Evolutionary conservation across 2,113 vertebrate genomes (phyloP).

Genomic region (Lethenteron reissneri): DNA sequence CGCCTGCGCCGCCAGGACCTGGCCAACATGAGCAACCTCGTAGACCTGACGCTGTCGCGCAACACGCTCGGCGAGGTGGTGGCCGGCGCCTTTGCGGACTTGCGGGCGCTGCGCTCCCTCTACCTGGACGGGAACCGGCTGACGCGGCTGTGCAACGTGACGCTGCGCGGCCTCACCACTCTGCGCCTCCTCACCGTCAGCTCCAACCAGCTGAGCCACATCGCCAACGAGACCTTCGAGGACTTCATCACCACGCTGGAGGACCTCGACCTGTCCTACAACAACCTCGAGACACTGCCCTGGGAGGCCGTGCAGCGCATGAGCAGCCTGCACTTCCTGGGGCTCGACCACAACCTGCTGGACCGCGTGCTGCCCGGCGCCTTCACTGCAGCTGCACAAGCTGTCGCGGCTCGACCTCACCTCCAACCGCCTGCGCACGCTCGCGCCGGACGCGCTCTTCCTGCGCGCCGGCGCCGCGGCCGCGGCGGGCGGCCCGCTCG

Average conservation of each 20-base stretch:
- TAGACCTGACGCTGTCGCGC: constrained; percentile 62
- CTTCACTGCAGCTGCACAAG: constrained; percentile 51
- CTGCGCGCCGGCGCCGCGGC: constrained; percentile 32
- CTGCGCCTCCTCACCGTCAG: constrained; percentile 65
- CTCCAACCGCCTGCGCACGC: constrained; percentile 52
- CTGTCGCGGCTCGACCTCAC: constrained; percentile 68
- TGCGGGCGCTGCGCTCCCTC: constrained; percentile 56
- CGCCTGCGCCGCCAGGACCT: constrained; percentile 47
- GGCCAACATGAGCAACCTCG: constrained; percentile 58
- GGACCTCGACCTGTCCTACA: constrained; percentile 67
- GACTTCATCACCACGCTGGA: constrained; percentile 54
- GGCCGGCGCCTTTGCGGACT: constrained; percentile 47
- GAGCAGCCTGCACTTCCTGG: constrained; percentile 55
- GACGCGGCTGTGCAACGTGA: constrained; percentile 32
- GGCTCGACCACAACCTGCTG: constrained; percentile 69
- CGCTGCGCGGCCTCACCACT: constrained; percentile 43
- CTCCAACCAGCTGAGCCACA: constrained; percentile 53
- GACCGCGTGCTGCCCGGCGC: constrained; percentile 48
- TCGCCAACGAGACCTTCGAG: constrained; percentile 39
- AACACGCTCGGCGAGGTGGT: constrained; percentile 52
- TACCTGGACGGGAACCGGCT: constrained; percentile 61
- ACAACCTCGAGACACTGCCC: constrained; percentile 51
- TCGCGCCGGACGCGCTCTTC: constrained; percentile 59
- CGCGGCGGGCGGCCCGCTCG: constrained; percentile 42
- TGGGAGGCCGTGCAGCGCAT: constrained; percentile 66